Conservation (phyloP, 2,113 vertebrate genomes). For the Engystomops pustulosus region DNA sequence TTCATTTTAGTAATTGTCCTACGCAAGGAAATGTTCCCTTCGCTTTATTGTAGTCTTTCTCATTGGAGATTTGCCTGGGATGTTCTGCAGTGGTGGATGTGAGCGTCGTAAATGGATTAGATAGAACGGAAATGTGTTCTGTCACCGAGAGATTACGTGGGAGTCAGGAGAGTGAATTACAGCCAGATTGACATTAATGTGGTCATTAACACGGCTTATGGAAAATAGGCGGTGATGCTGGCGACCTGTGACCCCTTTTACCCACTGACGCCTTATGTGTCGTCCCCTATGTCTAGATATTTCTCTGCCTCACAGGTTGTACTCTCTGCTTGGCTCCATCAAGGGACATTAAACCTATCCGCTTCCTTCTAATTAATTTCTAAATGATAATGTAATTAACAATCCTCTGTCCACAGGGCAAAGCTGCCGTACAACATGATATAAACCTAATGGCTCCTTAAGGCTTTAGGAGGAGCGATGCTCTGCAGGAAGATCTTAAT, state of each 20-base stretch:
- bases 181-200: not conserved
- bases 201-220: not conserved
- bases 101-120: not conserved
- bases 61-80: not conserved
- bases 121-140: not conserved
- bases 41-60: not conserved
- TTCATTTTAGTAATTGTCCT: too few relatives aligned
- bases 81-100: not conserved
- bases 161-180: not conserved
- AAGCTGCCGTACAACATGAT: conserved; percentile 22
- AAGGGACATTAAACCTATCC: conserved; percentile 3
- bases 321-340: not conserved
- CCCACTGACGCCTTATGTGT: not conserved
- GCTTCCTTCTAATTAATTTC: conserved; percentile 52
- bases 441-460: conserved; percentile 33
- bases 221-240: not conserved
- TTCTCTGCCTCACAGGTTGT: too few relatives aligned
- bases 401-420: conserved; percentile 42
- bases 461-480: not conserved
- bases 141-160: not conserved
- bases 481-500: not conserved
- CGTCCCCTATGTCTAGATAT: not conserved
- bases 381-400: conserved; percentile 50
- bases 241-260: not conserved
- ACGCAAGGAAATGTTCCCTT: not conserved